Conservation (phyloP, 1,140 invertebrate genomes). For the Pseudoatta argentina region DNA sequence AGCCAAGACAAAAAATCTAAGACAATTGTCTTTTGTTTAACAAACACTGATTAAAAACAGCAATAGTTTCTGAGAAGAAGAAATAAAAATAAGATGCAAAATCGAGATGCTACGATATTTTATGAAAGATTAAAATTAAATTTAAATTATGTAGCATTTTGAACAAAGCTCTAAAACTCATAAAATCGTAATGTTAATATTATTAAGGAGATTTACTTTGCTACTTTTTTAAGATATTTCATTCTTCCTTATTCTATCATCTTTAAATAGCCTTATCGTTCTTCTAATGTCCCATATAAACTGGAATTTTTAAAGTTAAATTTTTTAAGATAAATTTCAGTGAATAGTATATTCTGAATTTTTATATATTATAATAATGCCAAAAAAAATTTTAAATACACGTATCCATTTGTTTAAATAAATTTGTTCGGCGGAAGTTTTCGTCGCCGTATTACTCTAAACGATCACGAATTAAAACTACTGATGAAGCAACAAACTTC, state of each 20-base stretch:
- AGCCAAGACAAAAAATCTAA: background rate
- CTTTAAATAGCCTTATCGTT: background rate
- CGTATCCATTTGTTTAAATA: slow-evolving; percentile 12
- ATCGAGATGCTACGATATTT: background rate
- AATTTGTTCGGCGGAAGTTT: background rate
- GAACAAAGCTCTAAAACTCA: background rate
- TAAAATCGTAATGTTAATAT: background rate
- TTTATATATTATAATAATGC: background rate
- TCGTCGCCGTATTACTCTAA: background rate
- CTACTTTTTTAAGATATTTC: background rate
- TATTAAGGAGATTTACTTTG: background rate
- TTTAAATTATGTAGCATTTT: background rate
- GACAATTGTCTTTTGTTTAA: slow-evolving; percentile 27
- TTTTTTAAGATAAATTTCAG: background rate
- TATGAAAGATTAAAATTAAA: background rate
- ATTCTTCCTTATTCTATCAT: background rate
- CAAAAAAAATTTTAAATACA: background rate
- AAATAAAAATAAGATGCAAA: background rate
- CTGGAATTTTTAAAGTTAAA: background rate
- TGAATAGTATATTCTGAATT: background rate
- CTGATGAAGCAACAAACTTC: slow-evolving; percentile 27
- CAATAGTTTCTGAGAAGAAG: background rate
- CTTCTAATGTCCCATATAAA: background rate
- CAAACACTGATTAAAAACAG: background rate
- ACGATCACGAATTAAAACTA: slow-evolving; percentile 20